Percentiles rank a stretch among this genome's conserved stretches.
Conservation (phyloP, 2,888 invertebrate genomes). For the Abrostola triplasia region DNA sequence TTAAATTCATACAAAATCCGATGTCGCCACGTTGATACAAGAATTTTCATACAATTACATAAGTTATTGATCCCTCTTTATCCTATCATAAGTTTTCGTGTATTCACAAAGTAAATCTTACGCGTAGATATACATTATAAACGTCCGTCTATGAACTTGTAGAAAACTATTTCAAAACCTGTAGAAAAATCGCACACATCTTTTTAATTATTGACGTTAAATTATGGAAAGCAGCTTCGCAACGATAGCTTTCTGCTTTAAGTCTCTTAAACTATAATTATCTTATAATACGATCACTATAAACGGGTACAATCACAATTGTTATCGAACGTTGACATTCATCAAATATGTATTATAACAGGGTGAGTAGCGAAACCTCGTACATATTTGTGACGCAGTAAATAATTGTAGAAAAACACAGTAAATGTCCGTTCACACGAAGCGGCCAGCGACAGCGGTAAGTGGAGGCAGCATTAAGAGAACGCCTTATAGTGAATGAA, state of each 20-base stretch:
- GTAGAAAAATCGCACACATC: constrained; percentile 74
- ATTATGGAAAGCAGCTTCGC: constrained; percentile 66
- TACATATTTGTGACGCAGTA: constrained; percentile 70
- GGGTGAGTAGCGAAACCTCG: constrained; percentile 63
- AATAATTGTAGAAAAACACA: constrained; percentile 69
- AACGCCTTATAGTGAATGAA: constrained; percentile 98
- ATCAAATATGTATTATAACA: constrained; percentile 67
- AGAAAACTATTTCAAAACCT: constrained; percentile 84
- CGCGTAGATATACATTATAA: constrained; percentile 68
- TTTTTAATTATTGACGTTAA: constrained; percentile 55
- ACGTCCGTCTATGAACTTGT: constrained; percentile 64
- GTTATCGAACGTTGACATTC: constrained; percentile 69
- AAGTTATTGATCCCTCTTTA: constrained; percentile 83
- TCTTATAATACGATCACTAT: constrained; percentile 69
- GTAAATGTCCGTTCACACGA: constrained; percentile 71
- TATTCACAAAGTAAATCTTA: constrained; percentile 68
- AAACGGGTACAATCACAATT: constrained; percentile 74
- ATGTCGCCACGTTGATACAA: constrained; percentile 52
- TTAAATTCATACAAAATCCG: constrained; percentile 52
- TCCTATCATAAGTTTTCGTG: constrained; percentile 77
- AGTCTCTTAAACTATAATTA: constrained; percentile 64
- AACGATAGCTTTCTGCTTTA: constrained; percentile 64
- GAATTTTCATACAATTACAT: constrained; percentile 67
- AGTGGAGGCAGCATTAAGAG: constrained; percentile 87
- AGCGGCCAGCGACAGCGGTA: constrained; percentile 70